phyloP scores from a whole-genome alignment of 1,140 invertebrate genomes.

The Augochlora pura region DNA sequence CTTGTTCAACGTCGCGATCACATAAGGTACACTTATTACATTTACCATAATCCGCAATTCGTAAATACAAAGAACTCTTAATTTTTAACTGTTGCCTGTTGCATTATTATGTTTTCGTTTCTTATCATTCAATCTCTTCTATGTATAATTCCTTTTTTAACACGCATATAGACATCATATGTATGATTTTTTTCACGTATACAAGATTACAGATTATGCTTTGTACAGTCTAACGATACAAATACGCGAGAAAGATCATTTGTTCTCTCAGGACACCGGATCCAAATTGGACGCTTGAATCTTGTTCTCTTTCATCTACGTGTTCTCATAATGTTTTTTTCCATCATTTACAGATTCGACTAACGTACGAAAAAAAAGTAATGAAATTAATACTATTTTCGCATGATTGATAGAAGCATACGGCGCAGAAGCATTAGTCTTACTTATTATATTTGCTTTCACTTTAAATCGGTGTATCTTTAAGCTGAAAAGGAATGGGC shows the following conservation, averaged over 20 bases:
- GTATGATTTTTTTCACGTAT: background rate
- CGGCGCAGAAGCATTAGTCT: constrained; percentile 1
- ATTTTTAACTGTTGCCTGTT: too few relatives aligned
- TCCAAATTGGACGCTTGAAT: too few relatives aligned
- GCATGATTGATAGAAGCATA: constrained; percentile 8
- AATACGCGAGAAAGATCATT: constrained; percentile 21
- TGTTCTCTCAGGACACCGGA: too few relatives aligned
- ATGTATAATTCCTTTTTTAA: constrained; percentile 3
- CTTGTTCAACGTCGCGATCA: background rate
- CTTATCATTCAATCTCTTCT: background rate
- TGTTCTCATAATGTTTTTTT: background rate
- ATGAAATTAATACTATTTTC: background rate
- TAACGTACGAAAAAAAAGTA: constrained; percentile 1
- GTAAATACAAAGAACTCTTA: constrained; percentile 12
- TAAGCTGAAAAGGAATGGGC: constrained; percentile 50
- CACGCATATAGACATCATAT: constrained; percentile 25
- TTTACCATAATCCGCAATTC: constrained; percentile 13
- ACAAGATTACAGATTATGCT: constrained; percentile 31
- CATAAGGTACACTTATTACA: constrained; percentile 47
- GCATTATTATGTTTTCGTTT: too few relatives aligned
- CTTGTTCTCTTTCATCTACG: background rate
- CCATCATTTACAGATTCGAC: background rate
- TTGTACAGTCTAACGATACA: constrained; percentile 32
- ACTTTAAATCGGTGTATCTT: background rate
- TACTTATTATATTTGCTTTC: background rate